A percentile compares a stretch with the other conserved stretches of the same genome.
Evolutionary conservation across 2,888 invertebrate genomes (phyloP).

Genomic region (Glaucopsyche alexis): DNA sequence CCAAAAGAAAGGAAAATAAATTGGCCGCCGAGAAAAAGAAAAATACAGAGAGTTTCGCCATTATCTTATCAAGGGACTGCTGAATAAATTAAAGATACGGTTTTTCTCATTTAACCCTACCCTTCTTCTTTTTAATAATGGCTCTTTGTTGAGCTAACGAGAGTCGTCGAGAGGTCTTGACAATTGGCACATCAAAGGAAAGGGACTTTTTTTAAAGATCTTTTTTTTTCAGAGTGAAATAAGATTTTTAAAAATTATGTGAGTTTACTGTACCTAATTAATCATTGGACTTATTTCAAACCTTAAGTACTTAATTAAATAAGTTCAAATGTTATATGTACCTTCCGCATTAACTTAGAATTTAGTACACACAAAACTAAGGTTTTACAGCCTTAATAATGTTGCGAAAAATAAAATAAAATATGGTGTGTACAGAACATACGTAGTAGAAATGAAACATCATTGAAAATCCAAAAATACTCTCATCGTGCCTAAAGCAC

Average conservation of each 20-base stretch:
- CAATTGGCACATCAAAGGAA: slow-evolving; percentile 10
- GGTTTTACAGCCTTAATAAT: neutral
- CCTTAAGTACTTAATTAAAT: neutral
- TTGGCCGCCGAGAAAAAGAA: slow-evolving; percentile 27
- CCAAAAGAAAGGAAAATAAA: slow-evolving; percentile 28
- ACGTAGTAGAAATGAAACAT: no score
- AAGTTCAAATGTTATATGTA: no score
- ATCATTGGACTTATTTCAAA: neutral
- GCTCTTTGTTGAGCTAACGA: slow-evolving; percentile 13
- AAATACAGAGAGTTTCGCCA: slow-evolving; percentile 19
- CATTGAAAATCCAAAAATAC: no score
- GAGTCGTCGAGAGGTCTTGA: slow-evolving; percentile 18
- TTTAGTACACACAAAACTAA: neutral
- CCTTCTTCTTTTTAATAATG: slow-evolving; percentile 18
- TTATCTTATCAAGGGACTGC: slow-evolving; percentile 26
- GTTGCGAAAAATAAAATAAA: neutral
- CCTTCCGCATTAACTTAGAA: no score
- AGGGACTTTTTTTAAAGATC: neutral
- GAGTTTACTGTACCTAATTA: neutral
- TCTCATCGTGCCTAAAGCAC: no score
- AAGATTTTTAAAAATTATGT: neutral
- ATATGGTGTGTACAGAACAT: no score
- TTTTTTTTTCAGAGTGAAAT: neutral
- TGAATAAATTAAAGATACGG: slow-evolving; percentile 28
- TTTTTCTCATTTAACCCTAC: slow-evolving; percentile 9